Conservation (phyloP, 2,797 vertebrate species). For the Alauda arvensis region DNA sequence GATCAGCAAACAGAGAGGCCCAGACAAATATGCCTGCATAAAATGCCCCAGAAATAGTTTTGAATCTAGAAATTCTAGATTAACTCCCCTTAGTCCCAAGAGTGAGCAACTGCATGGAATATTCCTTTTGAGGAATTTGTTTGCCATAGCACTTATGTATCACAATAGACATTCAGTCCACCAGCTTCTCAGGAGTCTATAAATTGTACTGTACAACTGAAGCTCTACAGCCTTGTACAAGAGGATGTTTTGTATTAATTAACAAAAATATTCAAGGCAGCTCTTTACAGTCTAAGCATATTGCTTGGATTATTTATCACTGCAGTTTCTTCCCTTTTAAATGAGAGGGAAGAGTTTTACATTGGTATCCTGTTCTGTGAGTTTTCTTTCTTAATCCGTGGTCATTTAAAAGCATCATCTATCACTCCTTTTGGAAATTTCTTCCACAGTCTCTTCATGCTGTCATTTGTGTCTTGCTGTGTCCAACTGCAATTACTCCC, state of each 20-base stretch:
- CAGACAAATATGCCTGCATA: neutral
- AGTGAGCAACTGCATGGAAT: neutral
- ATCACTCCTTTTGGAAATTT: neutral
- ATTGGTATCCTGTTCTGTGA: neutral
- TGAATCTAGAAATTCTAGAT: neutral
- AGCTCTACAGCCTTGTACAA: neutral
- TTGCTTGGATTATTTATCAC: conserved; percentile 10
- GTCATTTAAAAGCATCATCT: neutral
- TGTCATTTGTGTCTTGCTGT: neutral
- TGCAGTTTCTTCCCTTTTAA: neutral
- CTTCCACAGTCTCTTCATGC: neutral
- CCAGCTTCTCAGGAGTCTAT: conserved; percentile 3
- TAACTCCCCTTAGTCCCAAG: neutral
- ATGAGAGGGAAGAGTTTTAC: neutral
- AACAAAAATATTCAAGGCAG: conserved; percentile 28
- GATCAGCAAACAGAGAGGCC: neutral
- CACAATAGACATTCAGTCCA: neutral
- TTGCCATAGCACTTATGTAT: neutral
- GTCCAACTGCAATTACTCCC: neutral
- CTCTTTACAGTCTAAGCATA: neutral
- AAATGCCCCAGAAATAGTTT: neutral
- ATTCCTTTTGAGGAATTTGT: neutral
- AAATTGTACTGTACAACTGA: neutral
- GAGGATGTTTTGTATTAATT: neutral
- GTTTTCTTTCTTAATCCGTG: neutral